Conservation (phyloP, 2,888 invertebrate species). For the Papilio elwesi region DNA sequence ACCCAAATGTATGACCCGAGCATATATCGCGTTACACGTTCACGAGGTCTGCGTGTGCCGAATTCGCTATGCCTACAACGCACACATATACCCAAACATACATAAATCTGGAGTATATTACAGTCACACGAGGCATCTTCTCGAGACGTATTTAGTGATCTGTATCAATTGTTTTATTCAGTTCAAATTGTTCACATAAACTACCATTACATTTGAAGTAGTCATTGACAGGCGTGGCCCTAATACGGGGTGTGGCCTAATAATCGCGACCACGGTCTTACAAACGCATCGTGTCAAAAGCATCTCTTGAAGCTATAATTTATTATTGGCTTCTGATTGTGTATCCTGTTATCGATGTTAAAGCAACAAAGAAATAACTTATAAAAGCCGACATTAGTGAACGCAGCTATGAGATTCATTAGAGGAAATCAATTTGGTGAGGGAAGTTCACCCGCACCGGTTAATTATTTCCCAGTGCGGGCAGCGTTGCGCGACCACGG, state of each 20-base stretch:
- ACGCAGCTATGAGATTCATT: neutral
- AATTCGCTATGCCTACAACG: conserved; percentile 49
- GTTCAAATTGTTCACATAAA: neutral
- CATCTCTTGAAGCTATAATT: too few relatives aligned
- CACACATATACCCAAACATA: neutral
- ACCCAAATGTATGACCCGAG: conserved; percentile 81
- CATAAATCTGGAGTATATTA: neutral
- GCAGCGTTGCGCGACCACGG: conserved; percentile 48
- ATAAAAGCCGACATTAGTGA: neutral
- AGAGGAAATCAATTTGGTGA: neutral
- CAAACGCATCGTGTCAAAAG: too few relatives aligned
- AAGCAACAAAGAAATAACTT: neutral
- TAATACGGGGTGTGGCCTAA: too few relatives aligned
- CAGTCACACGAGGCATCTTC: too few relatives aligned
- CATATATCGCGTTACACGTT: conserved; percentile 78
- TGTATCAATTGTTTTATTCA: neutral
- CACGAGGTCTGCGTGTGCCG: conserved; percentile 57
- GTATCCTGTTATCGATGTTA: too few relatives aligned
- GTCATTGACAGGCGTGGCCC: neutral
- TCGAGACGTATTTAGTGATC: neutral
- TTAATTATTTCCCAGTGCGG: conserved; percentile 40
- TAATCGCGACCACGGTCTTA: too few relatives aligned
- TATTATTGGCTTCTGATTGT: too few relatives aligned
- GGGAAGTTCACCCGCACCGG: conserved; percentile 11
- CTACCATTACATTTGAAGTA: neutral